A percentile compares a stretch with the other conserved stretches of the same genome.
Evolutionary conservation across 2,888 invertebrate species (phyloP).

Genomic region (Cephus pygmeus): DNA sequence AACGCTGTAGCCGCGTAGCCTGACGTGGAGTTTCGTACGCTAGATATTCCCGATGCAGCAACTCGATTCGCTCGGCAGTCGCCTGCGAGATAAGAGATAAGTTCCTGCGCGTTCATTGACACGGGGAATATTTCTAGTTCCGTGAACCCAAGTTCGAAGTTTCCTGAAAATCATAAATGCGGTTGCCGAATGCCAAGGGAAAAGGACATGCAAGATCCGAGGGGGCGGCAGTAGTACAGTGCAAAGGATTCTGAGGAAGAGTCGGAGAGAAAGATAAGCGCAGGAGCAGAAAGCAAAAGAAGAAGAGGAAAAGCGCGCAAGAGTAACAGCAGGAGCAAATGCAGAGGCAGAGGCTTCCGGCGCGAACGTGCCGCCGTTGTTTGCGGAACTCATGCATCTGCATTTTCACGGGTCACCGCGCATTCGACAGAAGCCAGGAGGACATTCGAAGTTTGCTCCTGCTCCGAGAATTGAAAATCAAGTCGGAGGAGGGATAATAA

Average conservation of each 20-base stretch:
- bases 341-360: slow-evolving; percentile 24
- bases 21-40: no score
- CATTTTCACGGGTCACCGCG: slow-evolving; percentile 59
- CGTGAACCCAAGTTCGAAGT: slow-evolving; percentile 21
- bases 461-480: slow-evolving; percentile 47
- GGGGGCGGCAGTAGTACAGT: slow-evolving; percentile 11
- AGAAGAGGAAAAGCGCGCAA: slow-evolving; percentile 20
- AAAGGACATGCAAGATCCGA: not conserved
- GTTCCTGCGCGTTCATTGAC: slow-evolving; percentile 17
- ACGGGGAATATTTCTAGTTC: slow-evolving; percentile 38
- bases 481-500: slow-evolving; percentile 51
- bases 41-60: no score
- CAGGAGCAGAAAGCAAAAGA: slow-evolving; percentile 27
- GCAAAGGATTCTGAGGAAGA: slow-evolving; percentile 25
- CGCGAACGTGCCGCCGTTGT: slow-evolving; percentile 51
- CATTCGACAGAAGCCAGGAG: slow-evolving; percentile 39
- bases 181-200: not conserved
- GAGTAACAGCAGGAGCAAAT: slow-evolving; percentile 15
- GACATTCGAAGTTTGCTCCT: not conserved
- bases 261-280: slow-evolving; percentile 20
- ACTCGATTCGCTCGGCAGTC: no score
- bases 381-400: slow-evolving; percentile 57
- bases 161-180: slow-evolving; percentile 14
- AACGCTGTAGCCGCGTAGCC: no score
- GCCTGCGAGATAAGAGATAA: no score